Conservation (phyloP, 2,113 vertebrate genomes). For the Colistium nudipinnis region DNA sequence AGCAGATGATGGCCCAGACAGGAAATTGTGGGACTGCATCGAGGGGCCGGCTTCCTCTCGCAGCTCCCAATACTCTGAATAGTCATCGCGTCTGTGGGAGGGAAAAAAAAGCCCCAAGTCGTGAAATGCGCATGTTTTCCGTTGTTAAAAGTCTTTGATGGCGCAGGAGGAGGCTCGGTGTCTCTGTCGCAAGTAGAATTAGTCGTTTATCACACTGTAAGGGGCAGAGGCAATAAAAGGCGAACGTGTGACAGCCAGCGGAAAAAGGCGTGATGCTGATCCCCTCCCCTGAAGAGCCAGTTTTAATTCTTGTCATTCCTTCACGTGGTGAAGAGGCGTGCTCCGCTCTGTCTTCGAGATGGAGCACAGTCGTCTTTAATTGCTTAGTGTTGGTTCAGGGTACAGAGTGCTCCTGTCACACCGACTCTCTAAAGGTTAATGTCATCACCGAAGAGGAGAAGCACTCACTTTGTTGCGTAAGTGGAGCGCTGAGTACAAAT, state of each 20-base stretch:
- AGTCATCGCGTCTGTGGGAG: conserved; percentile 52
- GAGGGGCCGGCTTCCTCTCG: conserved; percentile 30
- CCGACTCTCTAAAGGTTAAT: conserved; percentile 39
- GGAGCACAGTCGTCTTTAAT: conserved; percentile 6
- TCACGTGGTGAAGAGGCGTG: background rate
- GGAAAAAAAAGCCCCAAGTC: conserved; percentile 27
- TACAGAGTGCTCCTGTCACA: conserved; percentile 12
- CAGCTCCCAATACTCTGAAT: conserved; percentile 27
- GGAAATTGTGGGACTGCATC: conserved; percentile 55
- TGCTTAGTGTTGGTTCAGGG: conserved; percentile 2
- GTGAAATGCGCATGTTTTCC: conserved; percentile 44
- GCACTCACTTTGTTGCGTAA: conserved; percentile 13
- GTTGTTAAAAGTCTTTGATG: conserved; percentile 34
- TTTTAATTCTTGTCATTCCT: background rate
- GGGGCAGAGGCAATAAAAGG: background rate
- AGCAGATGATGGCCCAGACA: conserved; percentile 43
- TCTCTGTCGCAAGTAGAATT: conserved; percentile 15
- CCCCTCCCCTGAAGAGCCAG: background rate
- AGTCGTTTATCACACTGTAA: conserved; percentile 7
- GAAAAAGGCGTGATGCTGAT: background rate
- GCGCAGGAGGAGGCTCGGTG: background rate
- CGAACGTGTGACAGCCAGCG: background rate
- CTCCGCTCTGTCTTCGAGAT: background rate
- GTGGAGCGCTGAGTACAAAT: conserved; percentile 20
- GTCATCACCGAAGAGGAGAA: conserved; percentile 27